Evolutionary conservation across 2,113 vertebrate species (phyloP).

Genomic region (Pipra filicauda): DNA sequence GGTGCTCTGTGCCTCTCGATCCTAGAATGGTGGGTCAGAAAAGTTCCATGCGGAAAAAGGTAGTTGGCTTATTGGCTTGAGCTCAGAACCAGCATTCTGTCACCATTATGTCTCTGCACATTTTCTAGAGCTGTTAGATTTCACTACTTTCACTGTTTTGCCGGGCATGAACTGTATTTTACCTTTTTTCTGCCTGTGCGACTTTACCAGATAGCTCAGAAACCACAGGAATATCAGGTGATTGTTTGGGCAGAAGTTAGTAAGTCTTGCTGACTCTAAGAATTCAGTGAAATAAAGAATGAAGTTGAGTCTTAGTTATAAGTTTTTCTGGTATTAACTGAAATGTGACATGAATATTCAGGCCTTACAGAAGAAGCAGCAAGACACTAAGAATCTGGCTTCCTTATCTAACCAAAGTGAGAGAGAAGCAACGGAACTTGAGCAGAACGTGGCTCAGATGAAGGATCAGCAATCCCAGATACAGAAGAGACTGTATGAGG

Average conservation of each 20-base stretch:
- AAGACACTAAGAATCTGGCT: conserved; percentile 77
- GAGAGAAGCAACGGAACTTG: conserved; percentile 75
- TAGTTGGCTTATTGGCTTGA: background rate
- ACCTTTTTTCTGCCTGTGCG: background rate
- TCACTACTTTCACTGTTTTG: background rate
- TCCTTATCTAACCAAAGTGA: conserved; percentile 80
- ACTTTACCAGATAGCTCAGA: background rate
- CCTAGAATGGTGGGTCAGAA: background rate
- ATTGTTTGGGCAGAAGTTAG: background rate
- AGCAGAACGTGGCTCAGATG: conserved; percentile 83
- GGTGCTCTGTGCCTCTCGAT: background rate
- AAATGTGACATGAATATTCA: conserved; percentile 45
- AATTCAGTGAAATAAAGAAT: background rate
- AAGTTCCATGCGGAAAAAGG: background rate
- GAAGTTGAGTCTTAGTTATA: background rate
- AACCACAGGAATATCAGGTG: background rate
- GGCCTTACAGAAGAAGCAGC: conserved; percentile 76
- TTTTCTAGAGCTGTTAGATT: background rate
- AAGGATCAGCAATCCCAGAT: conserved; percentile 77
- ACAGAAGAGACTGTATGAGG: conserved; percentile 74
- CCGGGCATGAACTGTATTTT: background rate
- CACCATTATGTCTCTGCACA: background rate
- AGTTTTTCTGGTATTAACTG: background rate
- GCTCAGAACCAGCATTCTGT: background rate
- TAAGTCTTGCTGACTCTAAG: background rate